phyloP scores from a whole-genome alignment of 2,888 invertebrate species.

The Romanomermis culicivorax region DNA sequence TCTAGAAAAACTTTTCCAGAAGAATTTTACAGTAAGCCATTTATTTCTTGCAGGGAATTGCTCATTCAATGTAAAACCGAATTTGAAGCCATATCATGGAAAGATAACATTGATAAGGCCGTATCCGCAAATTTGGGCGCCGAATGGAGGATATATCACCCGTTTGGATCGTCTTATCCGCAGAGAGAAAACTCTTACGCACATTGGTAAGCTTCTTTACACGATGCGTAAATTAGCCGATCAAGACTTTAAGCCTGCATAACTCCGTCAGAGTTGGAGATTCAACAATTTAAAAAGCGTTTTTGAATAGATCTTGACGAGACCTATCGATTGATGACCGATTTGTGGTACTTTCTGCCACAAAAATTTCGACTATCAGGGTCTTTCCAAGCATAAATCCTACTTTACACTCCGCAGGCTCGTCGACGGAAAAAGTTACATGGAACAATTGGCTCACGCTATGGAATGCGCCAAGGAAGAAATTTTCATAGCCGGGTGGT shows the following conservation, averaged over 20 bases:
- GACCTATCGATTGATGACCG: too few species aligned
- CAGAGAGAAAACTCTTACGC: slow-evolving; percentile 48
- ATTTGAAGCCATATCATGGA: background rate
- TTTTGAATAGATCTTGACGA: too few species aligned
- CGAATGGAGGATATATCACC: slow-evolving; percentile 40
- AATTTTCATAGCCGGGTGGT: slow-evolving; percentile 96
- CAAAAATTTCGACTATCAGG: too few species aligned
- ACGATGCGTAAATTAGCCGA: too few species aligned
- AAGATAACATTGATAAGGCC: background rate
- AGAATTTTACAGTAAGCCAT: too few species aligned
- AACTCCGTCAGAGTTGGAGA: too few species aligned
- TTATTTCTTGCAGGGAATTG: background rate
- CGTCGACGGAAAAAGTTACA: slow-evolving; percentile 23
- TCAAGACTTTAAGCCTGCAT: too few species aligned
- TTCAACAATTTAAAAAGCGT: too few species aligned
- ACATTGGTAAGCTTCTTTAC: slow-evolving; percentile 37
- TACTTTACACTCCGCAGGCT: too few species aligned
- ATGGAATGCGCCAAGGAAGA: slow-evolving; percentile 55
- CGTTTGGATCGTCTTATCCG: slow-evolving; percentile 71
- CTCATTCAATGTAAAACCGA: background rate
- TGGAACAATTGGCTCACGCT: slow-evolving; percentile 25
- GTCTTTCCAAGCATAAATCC: too few species aligned
- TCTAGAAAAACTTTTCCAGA: too few species aligned
- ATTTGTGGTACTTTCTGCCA: too few species aligned
- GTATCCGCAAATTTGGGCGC: background rate